Evolutionary conservation across 23 tunicate genomes (phyloP).

Genomic region (Halocynthia aurantium): DNA sequence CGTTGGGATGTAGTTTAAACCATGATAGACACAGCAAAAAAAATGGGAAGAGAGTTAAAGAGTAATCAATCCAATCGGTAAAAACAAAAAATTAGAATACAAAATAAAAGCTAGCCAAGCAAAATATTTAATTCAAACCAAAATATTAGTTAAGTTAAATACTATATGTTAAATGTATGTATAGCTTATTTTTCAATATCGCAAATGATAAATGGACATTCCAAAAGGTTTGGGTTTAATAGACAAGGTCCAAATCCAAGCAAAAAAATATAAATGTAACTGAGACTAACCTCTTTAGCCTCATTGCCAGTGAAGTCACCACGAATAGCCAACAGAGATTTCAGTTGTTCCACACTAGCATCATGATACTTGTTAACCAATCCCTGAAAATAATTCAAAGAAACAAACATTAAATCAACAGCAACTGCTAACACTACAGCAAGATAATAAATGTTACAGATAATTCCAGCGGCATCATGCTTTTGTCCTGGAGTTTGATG

Average conservation of each 20-base stretch:
- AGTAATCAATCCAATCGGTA: no score
- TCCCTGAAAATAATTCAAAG: constrained; percentile 30
- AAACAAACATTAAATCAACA: neutral
- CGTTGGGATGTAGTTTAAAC: no score
- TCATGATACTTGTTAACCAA: constrained; percentile 77
- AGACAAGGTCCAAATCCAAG: neutral
- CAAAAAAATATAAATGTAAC: neutral
- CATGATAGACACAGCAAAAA: no score
- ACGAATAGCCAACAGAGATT: constrained; percentile 70
- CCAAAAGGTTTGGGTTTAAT: no score
- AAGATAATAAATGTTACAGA: constrained; percentile 27
- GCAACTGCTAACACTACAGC: neutral
- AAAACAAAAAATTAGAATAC: no score
- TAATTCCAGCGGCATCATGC: constrained; percentile 90
- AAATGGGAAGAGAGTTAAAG: no score
- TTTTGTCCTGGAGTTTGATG: constrained; percentile 80
- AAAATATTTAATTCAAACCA: no score
- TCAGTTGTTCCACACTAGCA: constrained; percentile 64
- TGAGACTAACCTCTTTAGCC: constrained; percentile 57
- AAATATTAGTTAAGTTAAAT: no score
- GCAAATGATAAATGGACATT: no score
- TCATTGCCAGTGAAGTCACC: constrained; percentile 76
- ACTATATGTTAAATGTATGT: no score
- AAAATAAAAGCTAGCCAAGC: no score
- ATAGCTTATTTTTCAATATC: no score